A percentile compares a stretch with the other conserved stretches of the same genome.
Evolutionary conservation across 2,888 invertebrate genomes (phyloP).

Genomic region (Lasioglossum calceatum): DNA sequence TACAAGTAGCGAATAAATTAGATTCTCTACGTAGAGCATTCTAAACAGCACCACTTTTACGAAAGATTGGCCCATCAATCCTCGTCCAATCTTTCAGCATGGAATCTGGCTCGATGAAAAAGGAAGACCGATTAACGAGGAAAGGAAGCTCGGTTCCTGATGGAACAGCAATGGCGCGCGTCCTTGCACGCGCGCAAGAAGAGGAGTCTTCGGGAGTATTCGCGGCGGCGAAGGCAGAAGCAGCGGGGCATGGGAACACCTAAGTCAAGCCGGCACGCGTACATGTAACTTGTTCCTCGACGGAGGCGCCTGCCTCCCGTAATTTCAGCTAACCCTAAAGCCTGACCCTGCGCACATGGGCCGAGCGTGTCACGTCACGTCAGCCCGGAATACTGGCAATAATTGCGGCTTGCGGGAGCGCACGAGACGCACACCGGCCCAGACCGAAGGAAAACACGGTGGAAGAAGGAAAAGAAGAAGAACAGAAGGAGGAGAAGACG

Average conservation of each 20-base stretch:
- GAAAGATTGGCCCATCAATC: neutral
- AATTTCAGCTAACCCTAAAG: slow-evolving; percentile 75
- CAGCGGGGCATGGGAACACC: slow-evolving; percentile 31
- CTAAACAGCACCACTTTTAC: neutral
- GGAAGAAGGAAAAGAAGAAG: slow-evolving; percentile 24
- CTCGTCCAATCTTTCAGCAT: neutral
- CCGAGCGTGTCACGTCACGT: slow-evolving; percentile 75
- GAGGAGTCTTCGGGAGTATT: neutral
- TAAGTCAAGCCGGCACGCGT: slow-evolving; percentile 66
- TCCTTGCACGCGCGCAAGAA: slow-evolving; percentile 51
- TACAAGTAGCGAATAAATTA: neutral
- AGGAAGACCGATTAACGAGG: neutral
- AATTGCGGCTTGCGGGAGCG: slow-evolving; percentile 69
- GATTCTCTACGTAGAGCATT: no score
- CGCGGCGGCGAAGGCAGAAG: neutral
- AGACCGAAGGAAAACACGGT: slow-evolving; percentile 37
- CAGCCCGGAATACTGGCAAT: slow-evolving; percentile 75
- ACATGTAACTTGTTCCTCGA: slow-evolving; percentile 64
- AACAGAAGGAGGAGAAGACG: slow-evolving; percentile 32
- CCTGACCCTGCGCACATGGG: slow-evolving; percentile 70
- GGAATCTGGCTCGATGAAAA: neutral
- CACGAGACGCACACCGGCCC: slow-evolving; percentile 33
- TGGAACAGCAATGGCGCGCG: neutral
- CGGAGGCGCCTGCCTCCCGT: slow-evolving; percentile 69
- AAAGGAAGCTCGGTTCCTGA: neutral